Percentiles rank a stretch among this genome's conserved stretches.
These are phyloP conservation scores for Bombus huntii DNA, from an alignment of 1,140 invertebrate genomes.

Conservation along the genomic window DNA sequence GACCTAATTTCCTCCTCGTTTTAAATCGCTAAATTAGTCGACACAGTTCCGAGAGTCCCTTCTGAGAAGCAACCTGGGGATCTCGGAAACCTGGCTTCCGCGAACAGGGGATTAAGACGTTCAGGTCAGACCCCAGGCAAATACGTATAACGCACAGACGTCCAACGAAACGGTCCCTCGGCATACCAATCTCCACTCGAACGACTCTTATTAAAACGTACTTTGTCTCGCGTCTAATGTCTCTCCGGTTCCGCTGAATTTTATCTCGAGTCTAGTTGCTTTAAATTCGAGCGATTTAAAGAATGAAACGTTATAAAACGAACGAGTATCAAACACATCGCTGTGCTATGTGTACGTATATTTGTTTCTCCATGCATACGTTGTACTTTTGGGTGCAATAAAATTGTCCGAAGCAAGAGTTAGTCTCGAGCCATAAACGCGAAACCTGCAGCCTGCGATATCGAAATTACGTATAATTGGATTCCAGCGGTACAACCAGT, in stretches of 20 bases:
- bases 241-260: neutral
- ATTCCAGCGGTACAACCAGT: no score
- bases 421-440: no score
- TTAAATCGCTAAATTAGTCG: neutral
- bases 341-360: no score
- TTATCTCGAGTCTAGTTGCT: neutral
- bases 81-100: neutral
- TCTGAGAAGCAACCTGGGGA: neutral
- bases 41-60: neutral
- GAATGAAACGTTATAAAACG: neutral
- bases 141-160: neutral
- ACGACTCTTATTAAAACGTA: neutral
- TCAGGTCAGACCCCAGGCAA: neutral
- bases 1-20: neutral
- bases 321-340: neutral
- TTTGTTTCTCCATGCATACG: no score
- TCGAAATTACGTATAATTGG: no score
- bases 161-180: neutral
- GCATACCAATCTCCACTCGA: neutral
- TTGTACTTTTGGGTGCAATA: no score
- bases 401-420: no score
- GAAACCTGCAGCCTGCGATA: no score
- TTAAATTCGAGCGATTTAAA: no score
- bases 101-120: neutral
- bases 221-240: neutral